Evolutionary conservation across 2,797 vertebrate genomes (phyloP).

Genomic region (Botia almorhae): DNA sequence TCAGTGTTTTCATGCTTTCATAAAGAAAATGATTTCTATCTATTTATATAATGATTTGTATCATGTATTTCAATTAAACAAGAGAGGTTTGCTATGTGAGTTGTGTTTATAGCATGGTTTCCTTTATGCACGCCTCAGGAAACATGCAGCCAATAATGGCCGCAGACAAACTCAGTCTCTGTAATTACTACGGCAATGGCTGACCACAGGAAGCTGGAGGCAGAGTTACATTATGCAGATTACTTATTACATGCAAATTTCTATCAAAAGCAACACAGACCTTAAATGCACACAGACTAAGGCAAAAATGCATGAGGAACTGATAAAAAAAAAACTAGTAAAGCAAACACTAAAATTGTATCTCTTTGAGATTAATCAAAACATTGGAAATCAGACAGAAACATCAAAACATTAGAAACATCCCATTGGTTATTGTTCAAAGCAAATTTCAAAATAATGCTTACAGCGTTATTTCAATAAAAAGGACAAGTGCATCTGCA

Average conservation of each 20-base stretch:
- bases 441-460: too few species aligned
- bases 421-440: too few species aligned
- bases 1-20: not conserved
- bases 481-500: too few species aligned
- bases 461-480: too few species aligned
- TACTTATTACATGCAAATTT: slow-evolving; percentile 44
- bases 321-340: not conserved
- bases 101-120: slow-evolving; percentile 2
- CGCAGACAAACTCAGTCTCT: slow-evolving; percentile 16
- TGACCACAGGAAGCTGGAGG: slow-evolving; percentile 40
- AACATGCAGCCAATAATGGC: slow-evolving; percentile 12
- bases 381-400: not conserved
- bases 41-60: not conserved
- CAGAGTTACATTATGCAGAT: not conserved
- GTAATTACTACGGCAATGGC: slow-evolving; percentile 46
- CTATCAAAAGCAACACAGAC: slow-evolving; percentile 1
- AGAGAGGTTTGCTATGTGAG: not conserved
- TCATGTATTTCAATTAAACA: not conserved
- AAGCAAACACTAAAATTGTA: not conserved
- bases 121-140: slow-evolving; percentile 34
- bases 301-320: not conserved
- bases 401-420: not conserved
- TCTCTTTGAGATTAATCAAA: not conserved
- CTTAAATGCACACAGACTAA: slow-evolving; percentile 5
- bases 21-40: not conserved